Conservation (phyloP, 2,113 vertebrate species). For the Pachycephala philippinensis region DNA sequence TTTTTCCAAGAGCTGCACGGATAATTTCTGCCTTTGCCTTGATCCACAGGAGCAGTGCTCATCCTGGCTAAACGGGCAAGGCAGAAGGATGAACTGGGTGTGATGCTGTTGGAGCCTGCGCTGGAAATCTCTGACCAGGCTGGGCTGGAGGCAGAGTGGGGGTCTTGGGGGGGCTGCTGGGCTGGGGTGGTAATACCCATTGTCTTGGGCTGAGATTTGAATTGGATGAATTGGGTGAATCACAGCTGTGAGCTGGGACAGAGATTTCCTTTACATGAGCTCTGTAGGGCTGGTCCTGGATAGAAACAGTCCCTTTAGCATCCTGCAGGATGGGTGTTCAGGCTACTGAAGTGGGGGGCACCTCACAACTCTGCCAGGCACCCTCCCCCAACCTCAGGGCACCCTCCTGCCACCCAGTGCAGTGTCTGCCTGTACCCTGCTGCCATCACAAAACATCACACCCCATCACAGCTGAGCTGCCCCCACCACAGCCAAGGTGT, state of each 20-base stretch:
- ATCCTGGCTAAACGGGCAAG: background rate
- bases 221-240: background rate
- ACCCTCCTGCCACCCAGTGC: background rate
- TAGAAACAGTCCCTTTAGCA: background rate
- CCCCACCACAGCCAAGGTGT: background rate
- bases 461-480: background rate
- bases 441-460: no score
- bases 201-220: background rate
- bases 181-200: accelerated
- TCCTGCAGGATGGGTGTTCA: background rate
- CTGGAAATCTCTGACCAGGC: background rate
- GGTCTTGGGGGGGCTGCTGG: background rate
- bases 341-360: background rate
- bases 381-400: background rate
- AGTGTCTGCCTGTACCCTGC: background rate
- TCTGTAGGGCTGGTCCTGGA: background rate
- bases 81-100: background rate
- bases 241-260: background rate
- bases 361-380: background rate
- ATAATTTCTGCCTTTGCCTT: background rate
- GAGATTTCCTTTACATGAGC: background rate
- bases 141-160: background rate
- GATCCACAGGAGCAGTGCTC: background rate
- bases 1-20: accelerated
- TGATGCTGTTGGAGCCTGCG: background rate